Evolutionary conservation across 2,113 vertebrate genomes (phyloP), one percentile per base, ranked within the genome.

Genomic region (Neotoma lepida): DNA sequence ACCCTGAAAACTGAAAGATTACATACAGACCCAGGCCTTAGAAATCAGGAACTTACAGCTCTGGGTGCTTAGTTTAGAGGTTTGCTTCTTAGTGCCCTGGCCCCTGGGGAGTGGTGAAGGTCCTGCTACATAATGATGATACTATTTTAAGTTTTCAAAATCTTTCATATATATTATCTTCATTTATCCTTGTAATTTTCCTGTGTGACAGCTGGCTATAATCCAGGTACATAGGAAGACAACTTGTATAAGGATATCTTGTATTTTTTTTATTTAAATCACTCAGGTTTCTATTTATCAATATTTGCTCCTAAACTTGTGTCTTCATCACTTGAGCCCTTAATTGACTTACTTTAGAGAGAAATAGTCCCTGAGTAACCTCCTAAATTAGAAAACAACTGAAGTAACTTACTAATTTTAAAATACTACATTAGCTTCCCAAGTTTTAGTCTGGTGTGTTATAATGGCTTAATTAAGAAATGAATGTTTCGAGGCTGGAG

Each of bases 401-500:
- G 61, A 93, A 93, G 80, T 58, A 15, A 54, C 26, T 88, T 71
- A 5, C 35, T 26, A 74, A 73, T 95, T 90, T 63, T 71, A 46
- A 88, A 81, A 71, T 22, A 54, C 9, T 81, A 68, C 68, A 88
- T 2, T 26, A 9, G 3, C 26, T 73, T 46, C 68, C 2, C 22
- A 87, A 6, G 22, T 86, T 94, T 86, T 82, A 88, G 2, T 81
- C 7, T 86, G 46, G 10, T 64, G 3, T 76, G 2, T 28, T 91
- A 76, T 70, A 71, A 58, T 95, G 41, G 54, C 85, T 39, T 93
- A 87, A 58, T 78, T 68, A 78, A 88, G 39, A 96, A 88, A 61
- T 64, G 39, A 28, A 64, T 64, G 4, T 64, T 46, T 33, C 9
- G 8, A 2, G 24, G 4, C 39, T 61, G 4, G 24, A 33, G 61